Base-by-base conservation (phyloP, 2,888 invertebrate species). In the Villa cingulata region DNA sequence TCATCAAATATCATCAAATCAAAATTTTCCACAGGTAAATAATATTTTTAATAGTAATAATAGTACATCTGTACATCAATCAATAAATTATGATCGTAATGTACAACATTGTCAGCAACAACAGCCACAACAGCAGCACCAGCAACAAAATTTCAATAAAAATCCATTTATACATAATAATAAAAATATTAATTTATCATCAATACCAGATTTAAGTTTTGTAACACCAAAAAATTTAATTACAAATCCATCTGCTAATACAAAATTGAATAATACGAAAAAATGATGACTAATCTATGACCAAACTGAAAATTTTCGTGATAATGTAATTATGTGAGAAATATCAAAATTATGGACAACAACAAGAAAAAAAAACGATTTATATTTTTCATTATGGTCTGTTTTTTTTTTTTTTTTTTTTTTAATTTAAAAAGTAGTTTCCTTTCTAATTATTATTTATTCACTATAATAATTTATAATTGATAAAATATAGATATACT, bases 131-230 rank as follows among this genome's bases (percentile, higher is more conserved):
- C 43, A 53, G 29, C 20, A 49, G 16, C 50, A 54, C 45, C 49
- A 49, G 41, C 52, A 57, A 50, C 53, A 55, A 6, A 43, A 56
- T 47, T 48, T 55, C 43, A 47, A 45, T 46, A 40, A 52, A 50
- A 47, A 14, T 15, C 20, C 23, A 23, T 14, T 41, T 16, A 51
- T 19, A 48, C 59, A 41, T 64, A n/a, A n/a, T n/a, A n/a, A n/a
- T 62, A 38, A 61, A 63, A 51, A 61, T 66, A 32, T 64, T 12
- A 32, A 32, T 32, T 71, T 74, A 58, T 70, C 73, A 0, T 59
- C 72, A 37, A 64, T 76, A 57, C 76, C 76, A 6, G 74, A 76
- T 56, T 63, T 75, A 55, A 72, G 74, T 54, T 76, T 75, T 60
- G 66, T 72, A 50, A 70, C 73, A 32, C 72, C 74, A 3, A 68